Percentiles rank a stretch among this genome's conserved stretches.
Evolutionary conservation across 1,140 invertebrate species (phyloP).

Genomic region (Drosophila quadrilineata): DNA sequence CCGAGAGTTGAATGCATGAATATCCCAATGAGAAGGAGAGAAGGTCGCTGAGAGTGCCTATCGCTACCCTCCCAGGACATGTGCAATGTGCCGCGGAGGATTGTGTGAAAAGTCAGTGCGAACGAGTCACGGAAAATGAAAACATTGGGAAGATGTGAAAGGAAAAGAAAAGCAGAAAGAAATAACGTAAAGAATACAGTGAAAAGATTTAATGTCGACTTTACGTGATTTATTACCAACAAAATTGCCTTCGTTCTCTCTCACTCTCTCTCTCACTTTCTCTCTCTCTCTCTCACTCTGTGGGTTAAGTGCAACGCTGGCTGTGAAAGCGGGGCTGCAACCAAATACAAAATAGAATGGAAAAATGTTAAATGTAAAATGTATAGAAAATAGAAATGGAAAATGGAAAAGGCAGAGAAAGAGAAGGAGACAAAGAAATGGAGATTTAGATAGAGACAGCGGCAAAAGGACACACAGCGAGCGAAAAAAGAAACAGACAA

Average conservation of each 20-base stretch:
- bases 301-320: slow-evolving; percentile 67
- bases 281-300: too few species aligned
- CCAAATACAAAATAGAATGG: slow-evolving; percentile 43
- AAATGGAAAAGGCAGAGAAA: slow-evolving; percentile 47
- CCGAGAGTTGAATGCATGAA: too few species aligned
- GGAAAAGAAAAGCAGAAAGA: slow-evolving; percentile 31
- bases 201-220: slow-evolving; percentile 81
- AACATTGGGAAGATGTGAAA: slow-evolving; percentile 31
- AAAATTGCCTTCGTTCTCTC: slow-evolving; percentile 75
- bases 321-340: slow-evolving; percentile 22
- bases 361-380: slow-evolving; percentile 32
- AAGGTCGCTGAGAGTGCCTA: too few species aligned
- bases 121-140: slow-evolving; percentile 39
- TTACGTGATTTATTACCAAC: slow-evolving; percentile 81
- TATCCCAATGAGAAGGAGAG: too few species aligned
- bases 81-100: slow-evolving; percentile 47
- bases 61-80: slow-evolving; percentile 66
- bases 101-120: slow-evolving; percentile 68
- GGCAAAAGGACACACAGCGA: slow-evolving; percentile 36
- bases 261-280: too few species aligned
- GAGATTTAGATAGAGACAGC: slow-evolving; percentile 57
- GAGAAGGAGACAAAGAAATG: slow-evolving; percentile 65
- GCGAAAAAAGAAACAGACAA: slow-evolving; percentile 52
- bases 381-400: slow-evolving; percentile 42
- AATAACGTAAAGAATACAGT: slow-evolving; percentile 37